Conservation (phyloP, 1,140 invertebrate species). For the Dinothrombium tinctorium region DNA sequence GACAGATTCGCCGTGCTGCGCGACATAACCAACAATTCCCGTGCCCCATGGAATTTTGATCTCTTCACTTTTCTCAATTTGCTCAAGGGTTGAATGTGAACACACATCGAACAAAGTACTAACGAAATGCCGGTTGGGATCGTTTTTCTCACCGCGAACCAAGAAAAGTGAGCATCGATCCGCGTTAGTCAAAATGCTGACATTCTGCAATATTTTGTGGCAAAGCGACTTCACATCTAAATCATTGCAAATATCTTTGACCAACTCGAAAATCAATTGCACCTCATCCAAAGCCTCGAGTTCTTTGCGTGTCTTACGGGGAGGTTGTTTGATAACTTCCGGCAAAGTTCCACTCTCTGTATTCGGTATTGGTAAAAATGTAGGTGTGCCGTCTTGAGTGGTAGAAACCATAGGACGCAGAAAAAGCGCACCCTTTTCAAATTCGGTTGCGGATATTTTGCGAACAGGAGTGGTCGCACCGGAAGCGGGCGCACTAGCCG, state of each 20-base stretch:
- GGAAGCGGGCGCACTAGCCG: slow-evolving; percentile 20
- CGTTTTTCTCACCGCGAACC: slow-evolving; percentile 20
- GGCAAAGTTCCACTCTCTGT: neutral
- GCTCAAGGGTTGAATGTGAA: slow-evolving; percentile 54
- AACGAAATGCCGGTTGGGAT: slow-evolving; percentile 10
- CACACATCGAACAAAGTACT: slow-evolving; percentile 60
- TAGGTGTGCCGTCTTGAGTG: slow-evolving; percentile 66
- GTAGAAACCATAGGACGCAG: slow-evolving; percentile 67
- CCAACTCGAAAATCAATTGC: slow-evolving; percentile 82
- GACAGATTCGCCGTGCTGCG: slow-evolving; percentile 65
- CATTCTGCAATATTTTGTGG: slow-evolving; percentile 88
- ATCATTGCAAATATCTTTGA: slow-evolving; percentile 90
- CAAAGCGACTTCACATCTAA: slow-evolving; percentile 72
- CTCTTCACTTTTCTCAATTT: slow-evolving; percentile 73
- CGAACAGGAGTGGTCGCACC: slow-evolving; percentile 71
- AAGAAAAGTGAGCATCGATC: slow-evolving; percentile 79
- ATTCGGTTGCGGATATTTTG: slow-evolving; percentile 86
- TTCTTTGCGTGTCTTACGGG: slow-evolving; percentile 46
- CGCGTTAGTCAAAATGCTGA: slow-evolving; percentile 66
- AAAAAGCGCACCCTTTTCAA: slow-evolving; percentile 56
- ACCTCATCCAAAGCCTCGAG: slow-evolving; percentile 68
- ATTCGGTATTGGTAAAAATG: slow-evolving; percentile 35
- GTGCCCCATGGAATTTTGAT: slow-evolving; percentile 55
- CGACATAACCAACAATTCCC: slow-evolving; percentile 80
- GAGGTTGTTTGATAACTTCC: slow-evolving; percentile 14